These are phyloP conservation scores for Megaceryle alcyon DNA, from an alignment of 2,797 vertebrate genomes.

Conservation along the genomic window DNA sequence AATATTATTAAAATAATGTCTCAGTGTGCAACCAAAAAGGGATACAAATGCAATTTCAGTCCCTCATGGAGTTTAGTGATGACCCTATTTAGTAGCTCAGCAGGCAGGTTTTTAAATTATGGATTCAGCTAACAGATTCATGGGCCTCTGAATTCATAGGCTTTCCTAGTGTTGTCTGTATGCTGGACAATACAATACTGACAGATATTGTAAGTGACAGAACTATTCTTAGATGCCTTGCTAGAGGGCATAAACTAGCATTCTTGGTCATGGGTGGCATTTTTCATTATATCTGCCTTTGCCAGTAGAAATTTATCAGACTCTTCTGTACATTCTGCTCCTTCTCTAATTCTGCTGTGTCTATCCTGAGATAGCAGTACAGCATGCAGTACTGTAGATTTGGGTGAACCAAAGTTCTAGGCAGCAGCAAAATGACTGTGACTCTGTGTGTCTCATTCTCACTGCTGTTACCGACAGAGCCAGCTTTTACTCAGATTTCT, in stretches of 20 bases:
- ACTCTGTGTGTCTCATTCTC: neutral
- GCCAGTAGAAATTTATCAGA: neutral
- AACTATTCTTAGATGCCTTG: neutral
- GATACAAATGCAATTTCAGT: neutral
- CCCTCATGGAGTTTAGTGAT: neutral
- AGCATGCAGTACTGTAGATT: neutral
- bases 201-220: neutral
- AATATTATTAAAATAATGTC: neutral
- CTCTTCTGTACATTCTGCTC: neutral
- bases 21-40: neutral
- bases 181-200: neutral
- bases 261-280: neutral
- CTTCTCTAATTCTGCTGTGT: neutral
- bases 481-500: neutral
- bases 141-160: neutral
- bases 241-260: neutral
- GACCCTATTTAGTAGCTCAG: neutral
- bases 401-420: neutral
- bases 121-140: neutral
- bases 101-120: neutral
- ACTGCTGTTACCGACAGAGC: neutral
- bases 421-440: neutral
- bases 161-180: neutral
- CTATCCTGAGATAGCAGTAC: neutral
- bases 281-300: neutral